These are phyloP conservation scores for Cerceris ruficornis DNA, from an alignment of 2,888 invertebrate genomes.

Conservation along the genomic window DNA sequence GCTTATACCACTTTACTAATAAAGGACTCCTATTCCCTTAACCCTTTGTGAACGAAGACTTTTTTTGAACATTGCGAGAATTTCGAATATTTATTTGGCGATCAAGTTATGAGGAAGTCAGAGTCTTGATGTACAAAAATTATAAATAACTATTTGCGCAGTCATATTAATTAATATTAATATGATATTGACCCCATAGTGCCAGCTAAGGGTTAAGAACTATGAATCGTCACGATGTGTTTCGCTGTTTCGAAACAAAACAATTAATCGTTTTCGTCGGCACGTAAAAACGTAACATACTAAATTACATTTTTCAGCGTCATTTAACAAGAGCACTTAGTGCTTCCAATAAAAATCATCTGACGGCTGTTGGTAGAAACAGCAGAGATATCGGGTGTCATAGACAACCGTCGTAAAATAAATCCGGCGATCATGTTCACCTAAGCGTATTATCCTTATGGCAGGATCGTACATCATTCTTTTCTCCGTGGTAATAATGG, in stretches of 20 bases:
- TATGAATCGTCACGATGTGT: not conserved
- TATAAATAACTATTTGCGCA: no score
- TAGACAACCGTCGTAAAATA: slow-evolving; percentile 41
- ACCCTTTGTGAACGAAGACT: no score
- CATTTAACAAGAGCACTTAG: slow-evolving; percentile 12
- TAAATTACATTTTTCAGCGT: slow-evolving; percentile 23
- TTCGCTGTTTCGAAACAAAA: not conserved
- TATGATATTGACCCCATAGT: not conserved
- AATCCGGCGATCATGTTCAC: slow-evolving; percentile 44
- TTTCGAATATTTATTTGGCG: no score
- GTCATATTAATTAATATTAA: no score
- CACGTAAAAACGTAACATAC: not conserved
- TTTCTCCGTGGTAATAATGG: slow-evolving; percentile 25
- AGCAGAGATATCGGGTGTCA: slow-evolving; percentile 39
- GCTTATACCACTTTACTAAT: no score
- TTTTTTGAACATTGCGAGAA: no score
- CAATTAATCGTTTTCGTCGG: slow-evolving; percentile 8
- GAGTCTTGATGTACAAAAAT: no score
- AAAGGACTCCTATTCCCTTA: no score
- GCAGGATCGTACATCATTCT: slow-evolving; percentile 34
- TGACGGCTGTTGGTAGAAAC: slow-evolving; percentile 23
- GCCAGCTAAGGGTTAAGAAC: not conserved
- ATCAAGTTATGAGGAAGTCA: no score
- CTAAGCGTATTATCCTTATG: slow-evolving; percentile 42
- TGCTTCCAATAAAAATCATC: slow-evolving; percentile 33